Evolutionary conservation across 2,113 vertebrate species (phyloP).

Genomic region (Stictonetta naevosa): DNA sequence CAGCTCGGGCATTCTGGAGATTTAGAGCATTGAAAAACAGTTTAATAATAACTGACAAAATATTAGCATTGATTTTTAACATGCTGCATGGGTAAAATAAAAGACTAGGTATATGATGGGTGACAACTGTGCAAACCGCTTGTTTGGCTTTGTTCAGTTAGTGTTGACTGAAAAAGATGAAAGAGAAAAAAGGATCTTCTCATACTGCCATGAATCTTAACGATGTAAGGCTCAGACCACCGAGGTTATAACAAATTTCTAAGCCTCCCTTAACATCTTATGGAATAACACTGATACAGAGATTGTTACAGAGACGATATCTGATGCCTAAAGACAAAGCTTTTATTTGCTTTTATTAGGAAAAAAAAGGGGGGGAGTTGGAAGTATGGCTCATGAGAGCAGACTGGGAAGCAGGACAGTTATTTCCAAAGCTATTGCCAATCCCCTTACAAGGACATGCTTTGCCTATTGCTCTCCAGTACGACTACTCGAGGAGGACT

Average conservation of each 20-base stretch:
- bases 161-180: background rate
- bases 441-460: background rate
- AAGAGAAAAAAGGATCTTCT: background rate
- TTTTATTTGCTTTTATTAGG: background rate
- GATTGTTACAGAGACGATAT: background rate
- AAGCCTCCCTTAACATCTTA: background rate
- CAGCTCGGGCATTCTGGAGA: background rate
- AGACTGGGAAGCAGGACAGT: background rate
- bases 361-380: background rate
- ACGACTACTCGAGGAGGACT: background rate
- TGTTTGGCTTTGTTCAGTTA: background rate
- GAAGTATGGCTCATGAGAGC: background rate
- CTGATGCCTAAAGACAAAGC: background rate
- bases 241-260: background rate
- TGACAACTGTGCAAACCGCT: background rate
- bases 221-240: background rate
- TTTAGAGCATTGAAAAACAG: background rate
- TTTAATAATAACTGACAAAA: background rate
- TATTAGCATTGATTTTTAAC: background rate
- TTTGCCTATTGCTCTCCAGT: background rate
- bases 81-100: background rate
- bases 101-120: background rate
- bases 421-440: slow-evolving; percentile 46
- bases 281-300: background rate
- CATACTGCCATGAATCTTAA: background rate